Percentiles rank a stretch among this genome's conserved stretches.
These are phyloP conservation scores for Pangasius djambal DNA, from an alignment of 2,797 vertebrate species.

Conservation along the genomic window DNA sequence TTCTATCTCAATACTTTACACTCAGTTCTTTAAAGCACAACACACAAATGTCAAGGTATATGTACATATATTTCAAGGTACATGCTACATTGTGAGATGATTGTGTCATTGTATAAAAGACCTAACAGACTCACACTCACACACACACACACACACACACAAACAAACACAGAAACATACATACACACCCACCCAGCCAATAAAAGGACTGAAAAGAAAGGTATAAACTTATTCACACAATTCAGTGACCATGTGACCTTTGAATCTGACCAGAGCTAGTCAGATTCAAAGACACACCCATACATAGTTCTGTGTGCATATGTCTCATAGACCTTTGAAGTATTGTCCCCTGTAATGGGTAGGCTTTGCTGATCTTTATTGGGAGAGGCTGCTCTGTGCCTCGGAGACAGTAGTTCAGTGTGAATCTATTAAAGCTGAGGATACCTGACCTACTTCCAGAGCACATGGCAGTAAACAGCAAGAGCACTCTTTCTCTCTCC, in stretches of 20 bases:
- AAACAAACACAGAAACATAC: too few species aligned
- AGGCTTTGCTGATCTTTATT: slow-evolving; percentile 30
- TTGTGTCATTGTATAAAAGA: not conserved
- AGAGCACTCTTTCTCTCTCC: not conserved
- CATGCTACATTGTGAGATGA: not conserved
- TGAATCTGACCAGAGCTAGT: not conserved
- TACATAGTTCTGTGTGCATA: not conserved
- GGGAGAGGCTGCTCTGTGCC: slow-evolving; percentile 27
- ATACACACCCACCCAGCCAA: not conserved
- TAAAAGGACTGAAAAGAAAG: not conserved
- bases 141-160: too few species aligned
- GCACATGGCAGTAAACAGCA: slow-evolving; percentile 23
- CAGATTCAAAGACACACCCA: slow-evolving; percentile 21
- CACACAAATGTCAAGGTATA: not conserved
- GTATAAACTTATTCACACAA: not conserved
- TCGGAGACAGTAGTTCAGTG: slow-evolving; percentile 67
- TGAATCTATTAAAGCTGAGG: slow-evolving; percentile 72
- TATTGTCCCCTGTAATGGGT: not conserved
- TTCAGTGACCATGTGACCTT: not conserved
- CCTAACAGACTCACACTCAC: not conserved
- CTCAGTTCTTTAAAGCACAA: not conserved
- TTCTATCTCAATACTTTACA: not conserved
- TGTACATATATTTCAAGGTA: not conserved
- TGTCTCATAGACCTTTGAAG: slow-evolving; percentile 1
- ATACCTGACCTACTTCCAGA: slow-evolving; percentile 73